phyloP scores from a whole-genome alignment of 2,113 vertebrate species.

The Glaucidium brasilianum region DNA sequence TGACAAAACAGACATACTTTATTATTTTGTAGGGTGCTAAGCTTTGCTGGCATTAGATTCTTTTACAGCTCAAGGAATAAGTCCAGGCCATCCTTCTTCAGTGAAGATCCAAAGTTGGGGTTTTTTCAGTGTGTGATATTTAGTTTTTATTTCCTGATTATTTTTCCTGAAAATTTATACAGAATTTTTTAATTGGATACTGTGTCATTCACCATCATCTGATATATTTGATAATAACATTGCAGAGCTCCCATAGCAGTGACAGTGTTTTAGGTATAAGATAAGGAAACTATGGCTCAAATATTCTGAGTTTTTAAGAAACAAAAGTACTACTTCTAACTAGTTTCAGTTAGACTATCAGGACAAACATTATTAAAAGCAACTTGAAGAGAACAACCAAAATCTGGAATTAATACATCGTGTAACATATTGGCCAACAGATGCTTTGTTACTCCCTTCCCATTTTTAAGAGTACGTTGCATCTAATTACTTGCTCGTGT shows the following conservation, averaged over 20 bases:
- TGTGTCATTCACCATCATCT: background rate
- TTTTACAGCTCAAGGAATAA: background rate
- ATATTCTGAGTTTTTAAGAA: background rate
- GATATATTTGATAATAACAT: background rate
- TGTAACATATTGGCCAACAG: slow-evolving; percentile 8
- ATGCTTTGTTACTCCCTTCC: background rate
- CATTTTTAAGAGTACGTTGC: background rate
- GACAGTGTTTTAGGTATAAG: background rate
- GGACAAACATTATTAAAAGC: background rate
- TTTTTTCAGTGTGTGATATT: background rate
- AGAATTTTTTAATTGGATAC: background rate
- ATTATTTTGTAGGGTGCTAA: background rate
- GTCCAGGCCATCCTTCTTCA: background rate
- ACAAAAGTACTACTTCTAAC: background rate
- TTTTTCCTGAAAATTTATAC: background rate
- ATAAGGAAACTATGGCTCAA: background rate
- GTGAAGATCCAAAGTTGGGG: background rate
- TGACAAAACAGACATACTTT: background rate
- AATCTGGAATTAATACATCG: background rate
- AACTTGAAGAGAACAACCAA: background rate
- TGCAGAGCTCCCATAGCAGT: background rate
- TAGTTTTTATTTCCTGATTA: background rate
- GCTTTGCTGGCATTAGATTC: background rate
- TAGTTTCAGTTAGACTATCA: background rate
- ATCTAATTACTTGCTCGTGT: background rate